These are phyloP conservation scores for Conistra vaccinii DNA, from an alignment of 2,888 invertebrate genomes.

Conservation along the genomic window DNA sequence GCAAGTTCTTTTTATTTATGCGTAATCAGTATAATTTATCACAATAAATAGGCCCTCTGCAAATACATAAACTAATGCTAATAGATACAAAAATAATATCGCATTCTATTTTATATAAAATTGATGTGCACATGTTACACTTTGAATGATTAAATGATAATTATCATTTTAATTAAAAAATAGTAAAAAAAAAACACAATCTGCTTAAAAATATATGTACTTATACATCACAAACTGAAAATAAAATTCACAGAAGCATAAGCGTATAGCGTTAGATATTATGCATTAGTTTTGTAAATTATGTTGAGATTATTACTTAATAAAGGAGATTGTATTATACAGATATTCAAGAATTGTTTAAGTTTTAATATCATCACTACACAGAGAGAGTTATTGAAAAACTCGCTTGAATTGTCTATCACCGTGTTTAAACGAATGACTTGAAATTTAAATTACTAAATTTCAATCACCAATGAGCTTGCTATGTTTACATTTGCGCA, in stretches of 20 bases:
- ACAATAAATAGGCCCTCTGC: constrained; percentile 48
- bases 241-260: constrained; percentile 8
- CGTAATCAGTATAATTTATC: constrained; percentile 19
- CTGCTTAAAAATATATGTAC: constrained; percentile 19
- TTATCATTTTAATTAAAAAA: background rate
- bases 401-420: constrained; percentile 10
- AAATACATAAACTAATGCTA: constrained; percentile 13
- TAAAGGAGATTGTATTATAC: constrained; percentile 12
- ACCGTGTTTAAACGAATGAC: constrained; percentile 6
- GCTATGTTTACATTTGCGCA: constrained; percentile 40
- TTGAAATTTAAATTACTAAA: constrained; percentile 31
- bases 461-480: constrained; percentile 13
- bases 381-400: constrained; percentile 18
- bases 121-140: background rate
- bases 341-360: constrained; percentile 14
- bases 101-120: constrained; percentile 3
- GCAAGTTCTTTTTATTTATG: constrained; percentile 10
- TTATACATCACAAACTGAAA: constrained; percentile 5
- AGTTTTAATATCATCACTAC: constrained; percentile 34
- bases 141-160: constrained; percentile 1
- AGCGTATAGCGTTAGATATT: constrained; percentile 2
- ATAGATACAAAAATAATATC: constrained; percentile 16
- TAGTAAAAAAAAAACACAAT: constrained; percentile 3
- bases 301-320: background rate
- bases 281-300: constrained; percentile 25